Conservation (phyloP, 2,113 vertebrate species). For the Balaeniceps rex region DNA sequence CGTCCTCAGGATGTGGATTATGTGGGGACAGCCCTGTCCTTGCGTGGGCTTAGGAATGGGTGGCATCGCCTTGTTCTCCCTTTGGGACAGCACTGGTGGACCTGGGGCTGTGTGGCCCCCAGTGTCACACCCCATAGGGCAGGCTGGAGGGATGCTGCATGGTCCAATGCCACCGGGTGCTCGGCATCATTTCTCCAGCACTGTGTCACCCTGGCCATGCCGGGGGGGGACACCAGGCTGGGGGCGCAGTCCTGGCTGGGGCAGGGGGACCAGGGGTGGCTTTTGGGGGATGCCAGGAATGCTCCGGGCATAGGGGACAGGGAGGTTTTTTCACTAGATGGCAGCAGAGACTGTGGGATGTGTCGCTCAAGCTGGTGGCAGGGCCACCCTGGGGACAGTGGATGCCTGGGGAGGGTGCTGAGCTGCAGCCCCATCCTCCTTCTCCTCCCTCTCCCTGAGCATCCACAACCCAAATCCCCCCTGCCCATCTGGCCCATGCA, state of each 20-base stretch:
- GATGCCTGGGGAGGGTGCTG: not conserved
- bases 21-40: not conserved
- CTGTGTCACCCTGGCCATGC: not conserved
- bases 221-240: not conserved
- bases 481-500: not conserved
- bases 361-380: rapidly evolving
- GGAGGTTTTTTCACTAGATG: not conserved
- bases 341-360: not conserved
- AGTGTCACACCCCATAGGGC: rapidly evolving
- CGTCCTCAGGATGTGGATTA: not conserved
- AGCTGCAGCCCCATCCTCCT: not conserved
- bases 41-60: rapidly evolving
- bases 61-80: not conserved
- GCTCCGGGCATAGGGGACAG: rapidly evolving
- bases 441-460: not conserved
- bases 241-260: not conserved
- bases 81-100: not conserved
- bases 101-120: not conserved
- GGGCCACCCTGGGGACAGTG: not conserved
- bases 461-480: not conserved
- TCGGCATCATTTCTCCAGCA: not conserved
- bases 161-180: not conserved
- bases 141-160: not conserved
- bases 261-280: too few relatives aligned
- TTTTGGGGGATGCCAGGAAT: too few relatives aligned